Evolutionary conservation across 2,113 vertebrate genomes (phyloP).

Genomic region (Menidia beryllina): DNA sequence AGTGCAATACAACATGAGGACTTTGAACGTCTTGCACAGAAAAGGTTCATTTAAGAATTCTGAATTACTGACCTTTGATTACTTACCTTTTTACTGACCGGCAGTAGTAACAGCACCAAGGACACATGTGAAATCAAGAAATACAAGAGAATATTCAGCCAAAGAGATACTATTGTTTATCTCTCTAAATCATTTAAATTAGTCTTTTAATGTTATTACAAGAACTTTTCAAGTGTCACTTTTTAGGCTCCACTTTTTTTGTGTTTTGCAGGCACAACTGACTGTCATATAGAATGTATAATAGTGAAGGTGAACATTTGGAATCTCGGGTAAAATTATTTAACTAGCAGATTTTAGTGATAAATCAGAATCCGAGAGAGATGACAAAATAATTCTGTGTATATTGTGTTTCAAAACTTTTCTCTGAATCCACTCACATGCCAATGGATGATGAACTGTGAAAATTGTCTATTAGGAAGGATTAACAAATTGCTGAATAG

Average conservation of each 20-base stretch:
- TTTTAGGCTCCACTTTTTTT: constrained; percentile 28
- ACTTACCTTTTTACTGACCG: no score
- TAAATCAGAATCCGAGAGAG: background rate
- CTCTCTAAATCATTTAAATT: background rate
- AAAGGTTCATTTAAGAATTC: background rate
- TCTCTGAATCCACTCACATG: background rate
- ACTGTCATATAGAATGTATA: constrained; percentile 8
- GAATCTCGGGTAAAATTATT: background rate
- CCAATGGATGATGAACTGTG: background rate
- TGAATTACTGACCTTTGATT: background rate
- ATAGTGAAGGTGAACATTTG: constrained; percentile 12
- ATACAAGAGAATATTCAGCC: background rate
- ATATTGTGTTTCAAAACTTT: background rate
- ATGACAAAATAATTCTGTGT: background rate
- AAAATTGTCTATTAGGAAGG: background rate
- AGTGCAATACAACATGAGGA: background rate
- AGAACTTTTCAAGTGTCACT: constrained; percentile 25
- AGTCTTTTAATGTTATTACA: background rate
- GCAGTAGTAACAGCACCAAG: background rate
- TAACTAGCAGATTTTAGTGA: background rate
- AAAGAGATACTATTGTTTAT: background rate
- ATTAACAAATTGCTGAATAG: constrained; percentile 24
- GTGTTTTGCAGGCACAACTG: constrained; percentile 9
- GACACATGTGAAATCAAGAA: background rate
- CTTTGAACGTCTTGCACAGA: background rate